Conservation (phyloP, 2,113 vertebrate species). For the Anguilla japonica region DNA sequence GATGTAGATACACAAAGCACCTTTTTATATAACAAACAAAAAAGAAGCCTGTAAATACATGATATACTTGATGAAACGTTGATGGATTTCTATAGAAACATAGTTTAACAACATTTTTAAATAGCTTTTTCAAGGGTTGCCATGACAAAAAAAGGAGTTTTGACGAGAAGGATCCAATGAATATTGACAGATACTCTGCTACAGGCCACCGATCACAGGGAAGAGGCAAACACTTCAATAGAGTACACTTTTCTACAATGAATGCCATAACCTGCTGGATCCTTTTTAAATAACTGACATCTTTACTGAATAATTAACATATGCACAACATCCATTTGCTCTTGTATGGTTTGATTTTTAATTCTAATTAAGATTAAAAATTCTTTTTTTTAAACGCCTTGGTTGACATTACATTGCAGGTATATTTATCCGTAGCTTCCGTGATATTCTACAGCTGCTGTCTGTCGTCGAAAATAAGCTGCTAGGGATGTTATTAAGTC, state of each 20-base stretch:
- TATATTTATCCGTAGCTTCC: neutral
- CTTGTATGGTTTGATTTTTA: neutral
- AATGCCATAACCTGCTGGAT: neutral
- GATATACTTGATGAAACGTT: no score
- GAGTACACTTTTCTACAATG: neutral
- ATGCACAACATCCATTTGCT: neutral
- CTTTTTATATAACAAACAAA: no score
- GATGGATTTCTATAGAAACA: neutral
- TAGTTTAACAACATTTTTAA: neutral
- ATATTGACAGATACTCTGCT: neutral
- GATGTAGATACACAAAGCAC: no score
- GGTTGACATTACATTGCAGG: neutral
- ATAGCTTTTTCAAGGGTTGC: neutral
- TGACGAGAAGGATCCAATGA: neutral
- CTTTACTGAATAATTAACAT: neutral
- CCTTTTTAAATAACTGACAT: neutral
- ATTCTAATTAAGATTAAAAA: neutral
- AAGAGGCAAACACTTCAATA: neutral
- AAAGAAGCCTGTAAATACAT: no score
- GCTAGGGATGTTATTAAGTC: neutral
- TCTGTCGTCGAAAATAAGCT: neutral
- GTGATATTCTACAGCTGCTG: neutral
- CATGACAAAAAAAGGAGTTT: neutral
- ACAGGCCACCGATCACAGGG: neutral
- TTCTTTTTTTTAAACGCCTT: neutral